phyloP scores from a whole-genome alignment of 2,113 vertebrate genomes.

The Hemicordylus capensis region DNA sequence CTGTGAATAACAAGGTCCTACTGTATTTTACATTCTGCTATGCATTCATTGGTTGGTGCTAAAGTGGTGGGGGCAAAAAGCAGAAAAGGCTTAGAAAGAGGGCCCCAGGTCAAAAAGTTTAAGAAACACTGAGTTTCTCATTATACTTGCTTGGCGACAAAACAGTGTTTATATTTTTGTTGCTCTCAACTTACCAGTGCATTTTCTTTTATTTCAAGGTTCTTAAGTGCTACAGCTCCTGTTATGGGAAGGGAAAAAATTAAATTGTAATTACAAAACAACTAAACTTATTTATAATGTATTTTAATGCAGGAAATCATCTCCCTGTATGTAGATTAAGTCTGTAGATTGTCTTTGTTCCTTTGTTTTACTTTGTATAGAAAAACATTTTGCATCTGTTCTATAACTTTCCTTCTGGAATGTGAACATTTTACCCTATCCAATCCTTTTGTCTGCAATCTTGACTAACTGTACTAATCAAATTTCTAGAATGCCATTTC shows the following conservation, averaged over 20 bases:
- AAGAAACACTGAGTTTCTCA: neutral
- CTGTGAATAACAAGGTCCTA: no score
- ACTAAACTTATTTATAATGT: neutral
- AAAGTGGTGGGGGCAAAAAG: neutral
- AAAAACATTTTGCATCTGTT: neutral
- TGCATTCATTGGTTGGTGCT: neutral
- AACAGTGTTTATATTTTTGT: conserved; percentile 16
- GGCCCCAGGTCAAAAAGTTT: neutral
- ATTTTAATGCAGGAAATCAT: neutral
- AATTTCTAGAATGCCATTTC: neutral
- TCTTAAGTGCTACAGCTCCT: conserved; percentile 91
- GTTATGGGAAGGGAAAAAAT: conserved; percentile 44
- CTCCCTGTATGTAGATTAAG: neutral
- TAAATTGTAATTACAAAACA: neutral
- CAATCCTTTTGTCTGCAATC: neutral
- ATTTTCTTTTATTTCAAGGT: conserved; percentile 98
- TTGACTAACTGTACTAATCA: neutral
- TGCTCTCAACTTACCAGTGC: conserved; percentile 86
- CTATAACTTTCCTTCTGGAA: neutral
- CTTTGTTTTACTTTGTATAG: no score
- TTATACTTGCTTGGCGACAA: neutral
- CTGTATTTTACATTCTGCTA: neutral
- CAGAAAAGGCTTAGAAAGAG: neutral
- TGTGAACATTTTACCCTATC: neutral
- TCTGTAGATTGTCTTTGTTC: neutral